Evolutionary conservation across 92 coral and sea anemone species (phyloP), one percentile per base, ranked within the genome.

Genomic region (Ricordea florida): DNA sequence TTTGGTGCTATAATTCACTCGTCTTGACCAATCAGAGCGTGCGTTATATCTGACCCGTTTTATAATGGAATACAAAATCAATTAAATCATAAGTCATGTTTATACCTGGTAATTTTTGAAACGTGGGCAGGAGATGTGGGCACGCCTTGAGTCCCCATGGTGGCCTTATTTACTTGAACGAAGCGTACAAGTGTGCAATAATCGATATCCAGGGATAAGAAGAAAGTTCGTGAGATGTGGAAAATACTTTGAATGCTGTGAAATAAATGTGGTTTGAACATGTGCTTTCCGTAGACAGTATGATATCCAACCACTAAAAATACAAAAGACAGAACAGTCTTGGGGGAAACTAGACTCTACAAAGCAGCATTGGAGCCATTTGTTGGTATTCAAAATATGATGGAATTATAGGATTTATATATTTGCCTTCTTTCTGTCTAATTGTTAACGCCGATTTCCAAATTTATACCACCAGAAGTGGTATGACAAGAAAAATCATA

Each of bases 191-290:
- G 15, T 66, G 37, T 20, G 60, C 49, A 48, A 47, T 36, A 18
- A 18, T 21, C 40, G 16, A 53, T 5, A 57, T 44, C 15, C 83
- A 62, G 41, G 69, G 63, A 3, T 36, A 47, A 31, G 44, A 43
- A 26, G 69, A 59, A 20, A 27, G 36, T 21, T 23, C 56, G 26
- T 92, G 89, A 93, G 90, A 92, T 48, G 82, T 79, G 2, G 88
- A 85, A 36, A 85, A 76, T 34, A 75, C 94, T 9, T 38, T 92
- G 59, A 92, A 92, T 72, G 94, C 62, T 90, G 47, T 91, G 97
- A 93, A 91, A 91, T 48, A 89, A 93, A 24, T 82, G 76, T 25
- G 97, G 97, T 0, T 57, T 30, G 33, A 87, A 82, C 53, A 72
- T 43, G 24, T 91, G 97, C 46, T 91, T 37, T 37, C 33, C 34